Conservation (phyloP, 2,888 invertebrate genomes). For the Protophormia terraenovae region DNA sequence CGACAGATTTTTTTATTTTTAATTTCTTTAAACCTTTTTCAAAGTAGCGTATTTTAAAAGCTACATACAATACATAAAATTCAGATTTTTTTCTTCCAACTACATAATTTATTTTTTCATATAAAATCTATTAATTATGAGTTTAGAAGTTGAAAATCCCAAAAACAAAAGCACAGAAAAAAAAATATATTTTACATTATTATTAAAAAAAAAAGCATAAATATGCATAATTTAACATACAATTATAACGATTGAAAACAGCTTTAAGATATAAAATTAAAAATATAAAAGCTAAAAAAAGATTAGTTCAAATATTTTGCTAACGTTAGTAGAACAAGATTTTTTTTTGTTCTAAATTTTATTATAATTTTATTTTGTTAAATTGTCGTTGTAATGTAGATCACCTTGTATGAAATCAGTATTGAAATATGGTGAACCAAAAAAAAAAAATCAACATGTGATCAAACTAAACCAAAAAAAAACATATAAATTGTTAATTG, state of each 20-base stretch:
- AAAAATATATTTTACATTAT: slow-evolving; percentile 13
- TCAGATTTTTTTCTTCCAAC: background rate
- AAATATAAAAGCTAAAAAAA: slow-evolving; percentile 9
- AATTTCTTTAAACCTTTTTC: too few species aligned
- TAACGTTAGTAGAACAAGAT: slow-evolving; percentile 11
- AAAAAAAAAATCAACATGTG: slow-evolving; percentile 9
- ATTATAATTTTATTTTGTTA: slow-evolving; percentile 12
- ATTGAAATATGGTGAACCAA: slow-evolving; percentile 43
- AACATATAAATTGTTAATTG: slow-evolving; percentile 32
- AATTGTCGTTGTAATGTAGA: slow-evolving; percentile 57
- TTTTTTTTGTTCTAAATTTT: slow-evolving; percentile 36
- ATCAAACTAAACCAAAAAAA: slow-evolving; percentile 19
- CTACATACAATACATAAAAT: background rate
- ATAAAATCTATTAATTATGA: slow-evolving; percentile 40
- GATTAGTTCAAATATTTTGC: slow-evolving; percentile 32
- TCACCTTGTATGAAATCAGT: slow-evolving; percentile 60
- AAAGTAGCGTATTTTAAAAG: too few species aligned
- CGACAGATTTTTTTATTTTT: too few species aligned
- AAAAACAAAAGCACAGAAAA: background rate
- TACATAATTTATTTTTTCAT: background rate
- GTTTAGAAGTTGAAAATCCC: slow-evolving; percentile 35
- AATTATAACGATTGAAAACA: slow-evolving; percentile 49
- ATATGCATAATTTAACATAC: slow-evolving; percentile 67
- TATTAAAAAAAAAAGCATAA: slow-evolving; percentile 55
- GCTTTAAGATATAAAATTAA: background rate